Percentiles rank a stretch among this genome's conserved stretches.
These are phyloP conservation scores for Trachelus troglodyta DNA, from an alignment of 2,888 invertebrate genomes.

Conservation along the genomic window DNA sequence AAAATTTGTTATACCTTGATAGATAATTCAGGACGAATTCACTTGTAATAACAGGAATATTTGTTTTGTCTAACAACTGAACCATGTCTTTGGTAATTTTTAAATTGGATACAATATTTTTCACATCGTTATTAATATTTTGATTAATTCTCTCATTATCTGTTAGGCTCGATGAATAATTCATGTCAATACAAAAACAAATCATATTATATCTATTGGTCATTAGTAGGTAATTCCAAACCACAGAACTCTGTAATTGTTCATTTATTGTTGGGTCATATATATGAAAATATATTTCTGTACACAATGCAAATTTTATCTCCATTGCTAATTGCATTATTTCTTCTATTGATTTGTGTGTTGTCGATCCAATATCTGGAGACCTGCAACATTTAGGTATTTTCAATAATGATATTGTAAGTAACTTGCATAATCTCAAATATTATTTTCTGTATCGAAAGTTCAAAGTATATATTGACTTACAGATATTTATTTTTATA, in stretches of 20 bases:
- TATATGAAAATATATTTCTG: constrained; percentile 61
- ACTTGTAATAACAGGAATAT: constrained; percentile 69
- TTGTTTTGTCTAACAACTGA: constrained; percentile 66
- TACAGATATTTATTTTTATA: constrained; percentile 49
- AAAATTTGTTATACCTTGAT: constrained; percentile 40
- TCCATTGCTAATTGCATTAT: constrained; percentile 49
- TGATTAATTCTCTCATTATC: constrained; percentile 11
- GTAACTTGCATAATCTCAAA: background rate
- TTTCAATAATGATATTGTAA: background rate
- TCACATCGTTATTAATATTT: constrained; percentile 54
- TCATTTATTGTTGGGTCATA: constrained; percentile 51
- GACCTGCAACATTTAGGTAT: background rate
- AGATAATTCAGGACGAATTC: constrained; percentile 73
- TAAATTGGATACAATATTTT: constrained; percentile 69
- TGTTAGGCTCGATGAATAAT: constrained; percentile 56
- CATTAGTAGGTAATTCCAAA: constrained; percentile 74
- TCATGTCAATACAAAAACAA: constrained; percentile 73
- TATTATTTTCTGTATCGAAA: background rate
- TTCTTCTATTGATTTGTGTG: constrained; percentile 57
- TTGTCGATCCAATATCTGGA: constrained; percentile 34
- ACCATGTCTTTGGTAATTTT: constrained; percentile 73
- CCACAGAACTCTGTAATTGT: constrained; percentile 56
- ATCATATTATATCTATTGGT: constrained; percentile 73
- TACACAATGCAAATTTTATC: constrained; percentile 48
- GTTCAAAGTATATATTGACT: constrained; percentile 20